These are phyloP conservation scores for Parnassius apollo DNA, from an alignment of 2,888 invertebrate genomes.

Conservation along the genomic window DNA sequence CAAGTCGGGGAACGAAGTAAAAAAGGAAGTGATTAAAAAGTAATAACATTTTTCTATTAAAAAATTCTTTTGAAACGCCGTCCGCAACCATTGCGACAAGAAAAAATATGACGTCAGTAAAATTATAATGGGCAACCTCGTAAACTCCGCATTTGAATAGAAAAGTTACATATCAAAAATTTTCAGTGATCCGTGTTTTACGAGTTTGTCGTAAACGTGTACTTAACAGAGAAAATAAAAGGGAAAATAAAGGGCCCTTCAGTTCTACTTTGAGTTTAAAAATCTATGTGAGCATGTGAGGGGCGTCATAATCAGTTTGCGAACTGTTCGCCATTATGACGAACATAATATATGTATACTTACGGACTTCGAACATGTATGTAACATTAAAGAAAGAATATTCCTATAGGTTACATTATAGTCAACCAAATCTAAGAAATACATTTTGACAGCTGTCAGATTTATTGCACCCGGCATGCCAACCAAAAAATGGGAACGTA, in stretches of 20 bases:
- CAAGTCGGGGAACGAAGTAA: conserved; percentile 43
- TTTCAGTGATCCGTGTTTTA: conserved; percentile 81
- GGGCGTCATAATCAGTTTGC: conserved; percentile 58
- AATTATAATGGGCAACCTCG: conserved; percentile 75
- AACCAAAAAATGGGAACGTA: no score
- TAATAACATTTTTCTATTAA: conserved; percentile 67
- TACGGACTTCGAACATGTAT: conserved; percentile 5
- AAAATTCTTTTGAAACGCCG: conserved; percentile 71
- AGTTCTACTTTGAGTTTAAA: conserved; percentile 60
- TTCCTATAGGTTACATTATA: not conserved
- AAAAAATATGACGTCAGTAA: conserved; percentile 76
- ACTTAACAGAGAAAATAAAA: conserved; percentile 72
- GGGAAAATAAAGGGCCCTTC: conserved; percentile 60
- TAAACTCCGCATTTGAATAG: conserved; percentile 78
- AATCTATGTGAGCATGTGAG: conserved; percentile 56
- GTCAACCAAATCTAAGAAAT: no score
- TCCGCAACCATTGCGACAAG: conserved; percentile 66
- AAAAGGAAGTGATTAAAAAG: conserved; percentile 77
- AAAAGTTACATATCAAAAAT: conserved; percentile 81
- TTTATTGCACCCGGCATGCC: no score
- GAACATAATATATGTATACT: conserved; percentile 19
- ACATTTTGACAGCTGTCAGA: no score
- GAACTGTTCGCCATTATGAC: conserved; percentile 27
- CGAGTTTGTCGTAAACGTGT: conserved; percentile 78
- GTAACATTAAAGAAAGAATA: not conserved